These are phyloP conservation scores for Spongilla lacustris DNA, from an alignment of 37 sponge, comb jelly and placozoan genomes.

Conservation along the genomic window DNA sequence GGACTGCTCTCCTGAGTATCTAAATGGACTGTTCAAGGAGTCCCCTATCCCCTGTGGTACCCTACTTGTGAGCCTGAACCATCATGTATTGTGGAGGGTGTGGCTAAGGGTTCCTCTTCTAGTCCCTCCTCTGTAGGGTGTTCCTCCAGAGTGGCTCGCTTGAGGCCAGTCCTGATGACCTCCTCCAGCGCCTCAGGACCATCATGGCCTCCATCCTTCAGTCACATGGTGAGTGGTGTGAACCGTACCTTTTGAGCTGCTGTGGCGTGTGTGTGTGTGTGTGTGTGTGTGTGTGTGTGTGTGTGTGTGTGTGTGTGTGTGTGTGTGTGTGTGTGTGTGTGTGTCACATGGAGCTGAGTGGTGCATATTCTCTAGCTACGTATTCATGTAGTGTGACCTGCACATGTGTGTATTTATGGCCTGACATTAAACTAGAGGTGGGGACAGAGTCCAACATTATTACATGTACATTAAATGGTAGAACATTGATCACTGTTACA, in stretches of 20 bases:
- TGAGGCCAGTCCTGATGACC: not conserved
- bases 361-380: no score
- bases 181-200: constrained; percentile 12
- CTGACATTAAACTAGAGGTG: no score
- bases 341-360: no score
- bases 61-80: constrained; percentile 21
- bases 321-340: no score
- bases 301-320: no score
- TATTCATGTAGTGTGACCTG: no score
- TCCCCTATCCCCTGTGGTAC: constrained; percentile 1
- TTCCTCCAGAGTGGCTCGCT: constrained; percentile 13
- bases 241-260: no score
- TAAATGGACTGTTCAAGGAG: not conserved
- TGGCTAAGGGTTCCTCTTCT: not conserved
- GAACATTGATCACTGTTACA: no score
- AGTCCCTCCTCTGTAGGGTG: constrained; percentile 20
- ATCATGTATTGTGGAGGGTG: not conserved
- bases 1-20: not conserved
- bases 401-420: no score
- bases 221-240: not conserved
- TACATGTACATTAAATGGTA: no score
- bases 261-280: not conserved
- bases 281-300: no score
- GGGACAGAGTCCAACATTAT: no score
- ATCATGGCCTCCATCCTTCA: not conserved